Evolutionary conservation across 2,888 invertebrate genomes (phyloP), one percentile per base, ranked within the genome.

Genomic region (Eristalis intricaria): DNA sequence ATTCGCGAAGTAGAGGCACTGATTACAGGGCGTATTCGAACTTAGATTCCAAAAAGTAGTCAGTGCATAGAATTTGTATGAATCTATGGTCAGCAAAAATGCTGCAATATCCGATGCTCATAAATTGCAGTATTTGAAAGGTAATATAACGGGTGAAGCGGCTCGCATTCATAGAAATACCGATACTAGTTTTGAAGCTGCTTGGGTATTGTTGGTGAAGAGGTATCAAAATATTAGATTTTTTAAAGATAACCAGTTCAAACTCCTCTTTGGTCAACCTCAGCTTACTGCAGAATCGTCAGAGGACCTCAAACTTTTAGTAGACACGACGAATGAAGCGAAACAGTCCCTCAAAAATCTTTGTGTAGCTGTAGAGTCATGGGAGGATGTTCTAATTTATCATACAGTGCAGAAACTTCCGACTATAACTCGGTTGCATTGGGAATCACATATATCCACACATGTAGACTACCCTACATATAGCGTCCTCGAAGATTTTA

Each of bases 311-410:
- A 58, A 32, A n/a, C 15, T 56, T 15, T 38, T 58, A 26, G 2
- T 73, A 43, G 66, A 73, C 50, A 66, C 68, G 1, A 60, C 56
- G 43, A 70, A 69, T 22, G 65, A 74, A 40, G 26, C 74, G 4
- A 64, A 29, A 11, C 75, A 64, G 23, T 75, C 75, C 7, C 29
- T 75, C 5, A 58, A 75, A 22, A 65, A 65, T 22, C 70, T 71
- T 23, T 70, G 78, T 8, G 78, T 71, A n/a, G 4, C 32, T 60
- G 73, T 79, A 13, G 65, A 71, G 1, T 60, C 74, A 35, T 80
- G 75, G 69, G 69, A 75, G 69, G 75, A 81, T 29, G 81, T 81
- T 19, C 64, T 81, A 8, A 75, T 81, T 13, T 80, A 35, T 35
- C 73, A 68, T 4, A 80, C 73, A 1, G 73, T 73, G 1, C 71